A percentile compares a stretch with the other conserved stretches of the same genome.
phyloP scores from a whole-genome alignment of 2,888 invertebrate genomes.

The Lymantria dispar region DNA sequence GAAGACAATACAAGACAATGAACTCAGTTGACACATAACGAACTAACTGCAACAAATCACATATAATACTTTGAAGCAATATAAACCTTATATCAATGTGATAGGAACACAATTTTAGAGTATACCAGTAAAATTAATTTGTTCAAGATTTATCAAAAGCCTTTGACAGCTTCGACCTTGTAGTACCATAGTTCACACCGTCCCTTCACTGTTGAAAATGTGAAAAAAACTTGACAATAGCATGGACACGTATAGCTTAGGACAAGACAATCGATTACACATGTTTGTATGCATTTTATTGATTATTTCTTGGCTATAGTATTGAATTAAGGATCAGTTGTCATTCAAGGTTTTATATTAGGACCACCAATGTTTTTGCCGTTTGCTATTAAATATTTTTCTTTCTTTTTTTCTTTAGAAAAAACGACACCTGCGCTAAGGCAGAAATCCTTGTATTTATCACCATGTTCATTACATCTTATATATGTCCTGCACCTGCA shows the following conservation, averaged over 20 bases:
- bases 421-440: too few species aligned
- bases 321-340: conserved; percentile 66
- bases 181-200: conserved; percentile 72
- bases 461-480: too few species aligned
- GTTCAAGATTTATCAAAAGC: conserved; percentile 54
- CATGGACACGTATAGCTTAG: conserved; percentile 63
- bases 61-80: conserved; percentile 1
- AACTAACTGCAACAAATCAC: conserved; percentile 3
- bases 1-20: conserved; percentile 26
- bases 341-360: conserved; percentile 52
- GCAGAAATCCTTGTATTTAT: too few species aligned
- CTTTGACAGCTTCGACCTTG: conserved; percentile 75
- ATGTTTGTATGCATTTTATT: conserved; percentile 71
- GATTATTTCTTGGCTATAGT: conserved; percentile 67
- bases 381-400: conserved; percentile 22
- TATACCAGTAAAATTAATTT: conserved; percentile 20
- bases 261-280: conserved; percentile 78
- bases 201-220: conserved; percentile 78
- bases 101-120: conserved; percentile 7
- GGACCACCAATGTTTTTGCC: conserved; percentile 41
- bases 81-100: conserved; percentile 9
- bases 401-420: too few species aligned
- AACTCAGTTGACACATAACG: conserved; percentile 33
- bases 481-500: too few species aligned
- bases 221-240: conserved; percentile 75